Percentiles rank a stretch among this genome's conserved stretches.
Evolutionary conservation across 2,113 vertebrate genomes (phyloP).

Genomic region (Odocoileus hemionus): DNA sequence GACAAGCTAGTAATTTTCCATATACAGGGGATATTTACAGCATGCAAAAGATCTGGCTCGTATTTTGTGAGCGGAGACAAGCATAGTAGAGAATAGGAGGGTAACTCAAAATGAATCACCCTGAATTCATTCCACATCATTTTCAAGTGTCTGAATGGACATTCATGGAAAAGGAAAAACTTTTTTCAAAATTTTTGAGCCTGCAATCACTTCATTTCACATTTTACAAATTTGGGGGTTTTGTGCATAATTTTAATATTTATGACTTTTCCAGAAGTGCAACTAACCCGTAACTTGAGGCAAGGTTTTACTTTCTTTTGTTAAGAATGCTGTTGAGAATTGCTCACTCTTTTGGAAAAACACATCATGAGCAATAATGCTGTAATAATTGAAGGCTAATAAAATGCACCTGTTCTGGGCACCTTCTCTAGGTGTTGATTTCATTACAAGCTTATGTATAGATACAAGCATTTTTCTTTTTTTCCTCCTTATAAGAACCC

Average conservation of each 20-base stretch:
- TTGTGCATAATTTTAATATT: neutral
- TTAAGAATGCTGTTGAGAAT: neutral
- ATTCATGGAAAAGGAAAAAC: neutral
- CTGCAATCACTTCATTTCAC: neutral
- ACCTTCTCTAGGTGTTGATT: neutral
- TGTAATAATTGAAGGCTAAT: constrained; percentile 6
- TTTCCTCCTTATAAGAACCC: neutral
- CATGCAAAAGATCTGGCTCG: neutral
- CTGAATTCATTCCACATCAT: neutral
- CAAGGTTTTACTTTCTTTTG: neutral
- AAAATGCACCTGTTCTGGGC: neutral
- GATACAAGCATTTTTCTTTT: neutral
- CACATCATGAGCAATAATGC: neutral
- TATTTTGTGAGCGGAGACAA: neutral
- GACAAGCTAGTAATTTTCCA: neutral
- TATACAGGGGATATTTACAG: neutral
- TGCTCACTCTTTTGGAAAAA: neutral
- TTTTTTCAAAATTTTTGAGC: neutral
- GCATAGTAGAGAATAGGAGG: neutral
- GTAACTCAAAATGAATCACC: neutral
- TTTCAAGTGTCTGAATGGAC: neutral
- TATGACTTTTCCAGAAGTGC: neutral
- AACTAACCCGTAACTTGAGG: neutral
- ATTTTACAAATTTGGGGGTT: neutral
- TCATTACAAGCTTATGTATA: neutral